Base-by-base conservation (phyloP, 2,888 invertebrate genomes). In the Osedax frankpressi region DNA sequence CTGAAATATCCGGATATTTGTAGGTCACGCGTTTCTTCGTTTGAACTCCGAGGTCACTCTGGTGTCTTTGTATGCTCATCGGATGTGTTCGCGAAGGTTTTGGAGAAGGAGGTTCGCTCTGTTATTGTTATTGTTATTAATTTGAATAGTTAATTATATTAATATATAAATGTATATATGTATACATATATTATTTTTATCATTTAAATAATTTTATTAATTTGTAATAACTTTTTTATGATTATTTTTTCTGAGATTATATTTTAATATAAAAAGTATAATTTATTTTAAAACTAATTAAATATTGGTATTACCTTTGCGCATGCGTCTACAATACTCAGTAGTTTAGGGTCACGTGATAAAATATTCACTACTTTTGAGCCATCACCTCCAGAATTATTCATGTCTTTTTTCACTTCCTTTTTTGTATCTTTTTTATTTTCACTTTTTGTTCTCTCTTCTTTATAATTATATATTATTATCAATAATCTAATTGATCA, bases 21-120 rank as follows among this genome's bases (percentile, higher is more conserved):
- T 92, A 88, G 71, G 92, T 92, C 75, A 92, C 92, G 85, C 90
- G 89, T 86, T 92, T 92, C 83, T 91, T 90, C 80, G 91, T 89
- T 82, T 91, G 88, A 83, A 89, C 90, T 77, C 91, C 90, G 78
- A 92, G 88, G 83, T 92, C 92, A 63, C 91, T 90, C 83, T 89
- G 89, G 72, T 85, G 85, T 71, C 86, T 77, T 72, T 82, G 81
- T 81, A 86, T 85, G 71, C 82, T 79, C 71, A 78, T 77, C 29
- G 76, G 77, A 3, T 79, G 79, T 72, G 80, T 6, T 44, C 44
- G 79, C 74, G 74, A 77, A 11, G 77, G 73, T 11, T 77, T 80
- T 0, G 91, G 91, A 62, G 90, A 90, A 84, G 88, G 90, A 72
- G 91, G 91, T 85, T 91, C 91, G 77, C 91, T 90, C 59, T 30